phyloP scores from a whole-genome alignment of 2,888 invertebrate species.

The Rutpela maculata region DNA sequence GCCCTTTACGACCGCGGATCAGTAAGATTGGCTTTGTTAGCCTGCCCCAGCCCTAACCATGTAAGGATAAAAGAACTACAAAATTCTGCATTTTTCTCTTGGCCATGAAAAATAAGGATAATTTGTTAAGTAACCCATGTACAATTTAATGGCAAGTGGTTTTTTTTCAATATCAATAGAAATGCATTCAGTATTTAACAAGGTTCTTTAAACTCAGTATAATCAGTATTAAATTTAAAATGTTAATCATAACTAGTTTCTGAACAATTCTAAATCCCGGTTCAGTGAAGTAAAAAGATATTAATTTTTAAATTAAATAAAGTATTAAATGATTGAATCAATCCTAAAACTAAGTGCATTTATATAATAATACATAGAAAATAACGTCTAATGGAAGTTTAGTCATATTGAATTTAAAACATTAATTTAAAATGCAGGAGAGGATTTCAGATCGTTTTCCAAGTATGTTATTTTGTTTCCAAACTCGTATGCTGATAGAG shows the following conservation, averaged over 20 bases:
- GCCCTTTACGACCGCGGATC: slow-evolving; percentile 65
- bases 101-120: slow-evolving; percentile 36
- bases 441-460: too few species aligned
- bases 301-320: too few species aligned
- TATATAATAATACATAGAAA: too few species aligned
- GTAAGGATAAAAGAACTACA: slow-evolving; percentile 66
- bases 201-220: not conserved
- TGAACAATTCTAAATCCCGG: too few species aligned
- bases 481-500: too few species aligned
- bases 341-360: too few species aligned
- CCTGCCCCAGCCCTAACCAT: slow-evolving; percentile 63
- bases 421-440: too few species aligned
- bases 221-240: not conserved
- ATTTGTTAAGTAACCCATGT: slow-evolving; percentile 57
- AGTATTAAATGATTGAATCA: too few species aligned
- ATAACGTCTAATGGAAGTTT: too few species aligned
- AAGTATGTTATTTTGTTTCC: too few species aligned
- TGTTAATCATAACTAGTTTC: not conserved
- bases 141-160: slow-evolving; percentile 60
- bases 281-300: too few species aligned
- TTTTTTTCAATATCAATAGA: slow-evolving; percentile 20
- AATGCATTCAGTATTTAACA: not conserved
- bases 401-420: too few species aligned
- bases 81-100: slow-evolving; percentile 50
- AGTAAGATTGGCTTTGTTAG: slow-evolving; percentile 70